These are phyloP conservation scores for Pampus argenteus DNA, from an alignment of 2,797 vertebrate genomes.

Conservation along the genomic window DNA sequence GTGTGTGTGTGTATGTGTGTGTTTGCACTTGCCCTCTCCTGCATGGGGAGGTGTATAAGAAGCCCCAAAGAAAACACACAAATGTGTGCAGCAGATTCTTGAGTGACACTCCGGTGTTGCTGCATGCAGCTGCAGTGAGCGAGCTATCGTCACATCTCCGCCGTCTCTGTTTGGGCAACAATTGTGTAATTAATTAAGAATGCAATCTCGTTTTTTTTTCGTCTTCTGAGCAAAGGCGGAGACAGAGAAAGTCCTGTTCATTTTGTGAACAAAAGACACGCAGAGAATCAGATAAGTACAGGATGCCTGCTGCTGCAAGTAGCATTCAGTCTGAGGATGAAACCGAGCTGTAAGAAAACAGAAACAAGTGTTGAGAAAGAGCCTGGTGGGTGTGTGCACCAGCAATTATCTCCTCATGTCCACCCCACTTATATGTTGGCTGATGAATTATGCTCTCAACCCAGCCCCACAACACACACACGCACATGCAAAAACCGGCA, in stretches of 20 bases:
- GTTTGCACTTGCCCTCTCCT: constrained; percentile 76
- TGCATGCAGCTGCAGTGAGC: constrained; percentile 25
- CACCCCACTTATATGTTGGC: constrained; percentile 40
- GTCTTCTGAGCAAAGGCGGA: constrained; percentile 4
- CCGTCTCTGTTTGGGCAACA: constrained; percentile 51
- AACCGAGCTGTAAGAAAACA: constrained; percentile 32
- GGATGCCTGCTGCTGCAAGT: constrained; percentile 53
- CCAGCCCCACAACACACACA: constrained; percentile 17
- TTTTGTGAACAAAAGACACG: background rate
- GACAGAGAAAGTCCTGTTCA: background rate
- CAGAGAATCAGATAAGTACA: constrained; percentile 25
- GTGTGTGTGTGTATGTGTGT: constrained; percentile 65
- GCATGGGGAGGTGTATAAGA: constrained; percentile 19
- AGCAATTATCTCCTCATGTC: constrained; percentile 57
- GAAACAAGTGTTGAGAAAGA: constrained; percentile 48
- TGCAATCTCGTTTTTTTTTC: constrained; percentile 33
- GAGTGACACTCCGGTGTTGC: constrained; percentile 54
- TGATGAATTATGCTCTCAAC: constrained; percentile 62
- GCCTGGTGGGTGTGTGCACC: constrained; percentile 37
- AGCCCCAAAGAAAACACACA: constrained; percentile 67
- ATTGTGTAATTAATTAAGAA: constrained; percentile 42
- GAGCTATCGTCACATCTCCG: constrained; percentile 10
- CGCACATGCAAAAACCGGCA: constrained; percentile 11
- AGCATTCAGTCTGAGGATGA: constrained; percentile 15
- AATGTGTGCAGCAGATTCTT: constrained; percentile 59